Base-by-base conservation (phyloP, 2,113 vertebrate species). In the Helogale parvula region DNA sequence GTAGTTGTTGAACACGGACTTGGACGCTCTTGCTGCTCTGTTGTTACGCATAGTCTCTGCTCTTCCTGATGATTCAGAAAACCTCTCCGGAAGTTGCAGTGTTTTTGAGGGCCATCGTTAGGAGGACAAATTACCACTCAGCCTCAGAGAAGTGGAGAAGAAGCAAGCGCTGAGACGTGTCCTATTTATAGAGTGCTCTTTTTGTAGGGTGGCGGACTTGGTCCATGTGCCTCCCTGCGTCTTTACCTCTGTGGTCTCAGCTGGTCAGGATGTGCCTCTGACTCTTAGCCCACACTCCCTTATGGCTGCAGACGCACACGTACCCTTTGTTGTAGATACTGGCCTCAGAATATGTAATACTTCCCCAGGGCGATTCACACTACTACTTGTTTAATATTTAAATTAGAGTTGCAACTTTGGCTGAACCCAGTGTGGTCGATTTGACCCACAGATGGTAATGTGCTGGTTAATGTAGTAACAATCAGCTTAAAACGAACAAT, bases 271-370 rank as follows among this genome's bases (percentile, higher is more conserved):
- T 23, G 35, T 41, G 35, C 60, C 69, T 72, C 50, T 29, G 38
- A 50, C 21, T 1, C 93, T 45, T 4, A 35, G 84, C 54, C 54
- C 21, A 15, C 54, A 3, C 27, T 35, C 41, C 21, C 54, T 27
- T 65, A 0, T 15, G 13, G n/a, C 19, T 17, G 2, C 33, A 5
- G 31, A 6, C 17, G 8, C n/a, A 5, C 5, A 0, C 0, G 35
- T 4, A 3, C 68, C 54, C 80, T 63, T 35, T 12, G 21, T 50
- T 41, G 19, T 77, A 38, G 71, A 90, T 66, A 31, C 65, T 10
- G 1, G 47, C 27, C 81, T 82, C 11, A 16, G 31, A 87, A 16
- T 66, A 17, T 16, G 1, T 5, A 19, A 19, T 14, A 14, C 41
- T 86, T 41, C 45, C 63, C 47, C 12, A 2, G 31, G 25, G 29